Evolutionary conservation across 2,113 vertebrate genomes (phyloP), one percentile per base, ranked within the genome.

Genomic region (Pedionomus torquatus): DNA sequence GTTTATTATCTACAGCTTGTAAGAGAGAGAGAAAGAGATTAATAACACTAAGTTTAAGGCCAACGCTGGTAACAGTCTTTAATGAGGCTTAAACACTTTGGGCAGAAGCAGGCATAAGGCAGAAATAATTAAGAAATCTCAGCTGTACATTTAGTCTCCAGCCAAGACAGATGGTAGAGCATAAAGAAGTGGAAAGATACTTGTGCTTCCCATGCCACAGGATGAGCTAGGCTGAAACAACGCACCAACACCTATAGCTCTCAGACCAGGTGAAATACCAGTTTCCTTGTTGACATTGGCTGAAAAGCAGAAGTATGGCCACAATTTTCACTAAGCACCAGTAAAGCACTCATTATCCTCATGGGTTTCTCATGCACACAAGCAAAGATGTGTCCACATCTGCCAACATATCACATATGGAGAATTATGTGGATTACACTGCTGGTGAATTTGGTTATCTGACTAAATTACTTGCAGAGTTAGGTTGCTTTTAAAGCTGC

Each of bases 401-500:
- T 81, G 55, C 44, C n/a, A 41, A 23, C 35, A 5, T 44, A 83
- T 35, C 37, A 9, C 13, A 15, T 2, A 25, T 37, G 19, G 21
- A 58, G 58, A 91, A n/a, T 61, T 19, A 60, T 11, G 3, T 43
- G 43, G 31, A 35, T 77, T 52, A 46, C 26, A 17, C 55, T 33
- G 68, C 28, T 24, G 13, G 58, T 86, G 49, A 75, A 74, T 79
- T 55, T 80, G 60, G 21, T 43, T 65, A 64, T 66, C 90, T 76
- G 28, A 57, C 55, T 72, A 19, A 21, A 39, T 11, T n/a, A 55
- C 71, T 89, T 90, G 25, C 2, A 3, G 79, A 60, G 69, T 77
- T 78, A 87, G 57, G 58, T 76, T 77, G 70, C 39, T 79, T 95
- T 87, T 68, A 88, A 96, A 86, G 78, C 48, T 83, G 55, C 60